Evolutionary conservation across 2,888 invertebrate genomes (phyloP), one percentile per base, ranked within the genome.

Genomic region (Amphiduros pacificus): DNA sequence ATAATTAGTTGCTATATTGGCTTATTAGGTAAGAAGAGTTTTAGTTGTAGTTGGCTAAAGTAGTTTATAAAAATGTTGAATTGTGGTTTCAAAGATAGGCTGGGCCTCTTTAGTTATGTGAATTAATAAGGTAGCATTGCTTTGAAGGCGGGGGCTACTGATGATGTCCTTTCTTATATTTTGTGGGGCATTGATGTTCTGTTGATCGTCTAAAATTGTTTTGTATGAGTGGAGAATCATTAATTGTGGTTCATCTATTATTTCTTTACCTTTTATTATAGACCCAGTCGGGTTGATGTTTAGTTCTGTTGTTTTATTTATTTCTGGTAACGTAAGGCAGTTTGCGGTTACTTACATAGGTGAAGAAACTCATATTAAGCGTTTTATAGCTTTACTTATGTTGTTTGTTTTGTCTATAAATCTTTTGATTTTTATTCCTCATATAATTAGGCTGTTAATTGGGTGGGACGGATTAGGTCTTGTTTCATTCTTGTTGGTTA

Each of bases 391-490:
- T 74, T 84, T 89, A 80, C 85, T 89, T 60, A 81, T 87, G 74
- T 82, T 88, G 80, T 89, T 90, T 87, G 86, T 89, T 62, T 74
- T 86, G 69, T 89, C 88, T 4, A 89, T 89, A 84, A 84, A 88
- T 74, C 83, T 88, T 77, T 85, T 89, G 83, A 88, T 89, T 87
- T 84, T 88, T 84, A 87, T 87, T 0, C 88, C 88, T 65, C 89
- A 88, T 86, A 84, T 89, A 82, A 84, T 89, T 84, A 87, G 87
- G 80, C 87, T 90, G 86, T 85, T 90, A 80, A 84, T 90, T 78
- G 89, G 89, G 0, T 90, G 89, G 67, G 89, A 90, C 87, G 89
- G 90, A 0, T 85, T 90, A 80, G 90, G 90, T 0, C 84, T 90
- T 78, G 83, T 87, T 74, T 90, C 89, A 76, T 90, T 89, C 87